These are phyloP conservation scores for Mustela erminea DNA, from an alignment of 2,797 vertebrate species.

Conservation along the genomic window DNA sequence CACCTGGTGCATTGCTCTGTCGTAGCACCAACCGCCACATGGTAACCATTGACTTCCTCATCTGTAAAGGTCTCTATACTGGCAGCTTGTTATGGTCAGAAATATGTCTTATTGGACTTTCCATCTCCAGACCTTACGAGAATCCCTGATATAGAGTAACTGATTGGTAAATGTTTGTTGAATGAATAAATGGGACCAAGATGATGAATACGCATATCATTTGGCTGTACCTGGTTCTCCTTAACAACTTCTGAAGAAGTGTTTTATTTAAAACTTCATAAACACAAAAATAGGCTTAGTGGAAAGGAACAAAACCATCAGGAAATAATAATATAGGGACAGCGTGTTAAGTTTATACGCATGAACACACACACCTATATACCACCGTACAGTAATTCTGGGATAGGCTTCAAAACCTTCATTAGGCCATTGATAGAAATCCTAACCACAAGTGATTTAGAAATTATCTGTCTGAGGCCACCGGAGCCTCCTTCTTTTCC, in stretches of 20 bases:
- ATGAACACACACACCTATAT: neutral
- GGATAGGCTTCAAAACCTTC: neutral
- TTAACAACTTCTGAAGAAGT: constrained; percentile 1
- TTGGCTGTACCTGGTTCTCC: neutral
- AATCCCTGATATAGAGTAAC: neutral
- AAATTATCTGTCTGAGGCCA: neutral
- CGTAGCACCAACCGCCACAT: neutral
- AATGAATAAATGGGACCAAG: neutral
- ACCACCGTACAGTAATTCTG: neutral
- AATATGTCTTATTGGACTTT: neutral
- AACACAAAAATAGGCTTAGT: neutral
- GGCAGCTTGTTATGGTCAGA: neutral
- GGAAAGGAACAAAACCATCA: neutral
- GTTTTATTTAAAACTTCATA: constrained; percentile 15
- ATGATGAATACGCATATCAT: neutral
- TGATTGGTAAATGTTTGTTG: neutral
- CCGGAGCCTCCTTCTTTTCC: neutral
- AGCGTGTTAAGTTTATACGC: neutral
- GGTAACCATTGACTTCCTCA: neutral
- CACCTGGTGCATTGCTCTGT: neutral
- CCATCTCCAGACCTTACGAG: neutral
- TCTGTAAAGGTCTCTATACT: neutral
- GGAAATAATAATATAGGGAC: neutral
- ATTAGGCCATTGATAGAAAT: neutral
- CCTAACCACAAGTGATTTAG: neutral